Base-by-base conservation (phyloP, 2,797 vertebrate species). In the Nyctalus aviator region DNA sequence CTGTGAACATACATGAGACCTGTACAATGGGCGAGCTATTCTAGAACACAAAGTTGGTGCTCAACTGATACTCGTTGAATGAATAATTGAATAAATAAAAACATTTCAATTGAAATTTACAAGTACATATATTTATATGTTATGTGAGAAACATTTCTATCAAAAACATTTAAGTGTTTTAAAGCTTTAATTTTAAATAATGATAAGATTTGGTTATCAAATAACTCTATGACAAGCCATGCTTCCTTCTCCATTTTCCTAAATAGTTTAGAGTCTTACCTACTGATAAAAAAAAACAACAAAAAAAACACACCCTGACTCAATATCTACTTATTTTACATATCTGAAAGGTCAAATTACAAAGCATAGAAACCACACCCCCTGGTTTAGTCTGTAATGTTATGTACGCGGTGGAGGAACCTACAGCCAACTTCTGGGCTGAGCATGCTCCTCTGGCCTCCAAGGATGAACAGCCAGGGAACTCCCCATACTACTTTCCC, bases 271-370 rank as follows among this genome's bases (percentile, higher is more conserved):
- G 46, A 53, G 7, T 62, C n/a, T 78, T 71, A 82, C 5, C 48
- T 32, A n/a, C 13, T 30, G 50, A 92, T 68, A 50, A 64, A 93
- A 94, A 94, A 76, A 77, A 25, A 21, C 4, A 46, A 91, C 92
- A 62, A 76, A 23, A 20, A 8, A n/a, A n/a, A n/a, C n/a, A n/a
- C n/a, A 48, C 6, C 10, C 41, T 17, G 53, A 84, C 35, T 75
- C 13, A 21, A n/a, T 20, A 0, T 59, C 72, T 92, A 53, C 59
- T 78, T 44, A 72, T 46, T 44, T 57, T 20, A 90, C 27, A 37
- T 59, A 72, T 73, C 50, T 89, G 48, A 82, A 95, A 77, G n/a
- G 23, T 20, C 55, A 85, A 72, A 86, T 88, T 64, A 25, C n/a
- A 72, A 69, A 35, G 53, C 48, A 82, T 0, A 89, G 64, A 68